Evolutionary conservation across 2,888 invertebrate species (phyloP), one percentile per base, ranked within the genome.

Genomic region (Loripinus fragilis): DNA sequence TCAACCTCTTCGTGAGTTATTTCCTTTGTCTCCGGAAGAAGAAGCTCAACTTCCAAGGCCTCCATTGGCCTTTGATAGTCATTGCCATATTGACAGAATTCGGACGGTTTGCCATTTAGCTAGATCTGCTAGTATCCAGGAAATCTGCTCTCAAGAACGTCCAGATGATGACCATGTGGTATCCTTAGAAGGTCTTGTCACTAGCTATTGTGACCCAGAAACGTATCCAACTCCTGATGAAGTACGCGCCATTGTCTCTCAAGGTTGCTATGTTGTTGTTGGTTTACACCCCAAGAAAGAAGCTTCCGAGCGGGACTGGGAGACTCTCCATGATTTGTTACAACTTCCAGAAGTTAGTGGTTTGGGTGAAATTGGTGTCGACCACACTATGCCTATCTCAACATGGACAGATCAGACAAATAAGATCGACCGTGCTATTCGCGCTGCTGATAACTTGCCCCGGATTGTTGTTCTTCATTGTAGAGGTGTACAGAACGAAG

Each of bases 161-260:
- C 65, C 65, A 33, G 38, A 35, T 8, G 41, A 65, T 33, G 35
- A 65, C 2, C 20, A 7, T 38, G 65, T 35, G 25, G 65, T 65
- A 12, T 35, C 65, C 23, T 17, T 65, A 35, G 65, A 38, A 20
- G 65, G 35, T 20, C 20, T 41, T n/a, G n/a, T 65, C 3, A 35
- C 65, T n/a, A 41, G 35, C 10, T 65, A 35, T 20, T 33, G 65
- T n/a, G 65, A 65, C 23, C 30, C 65, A 23, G 65, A 38, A 20
- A 38, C 35, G 35, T 65, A 65, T 17, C 65, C 35, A 65, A 65
- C 65, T 7, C 65, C 65, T 2, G 65, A 65, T 5, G 65, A 65
- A 35, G 41, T 65, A 8, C 17, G 35, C 20, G 5, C 20, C 15
- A 3, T 30, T 3, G n/a, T 2, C 2, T 8, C 3, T 17, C 65